Percentiles rank a stretch among this genome's conserved stretches.
Evolutionary conservation across 2,113 vertebrate species (phyloP).

Genomic region (Micromys minutus): DNA sequence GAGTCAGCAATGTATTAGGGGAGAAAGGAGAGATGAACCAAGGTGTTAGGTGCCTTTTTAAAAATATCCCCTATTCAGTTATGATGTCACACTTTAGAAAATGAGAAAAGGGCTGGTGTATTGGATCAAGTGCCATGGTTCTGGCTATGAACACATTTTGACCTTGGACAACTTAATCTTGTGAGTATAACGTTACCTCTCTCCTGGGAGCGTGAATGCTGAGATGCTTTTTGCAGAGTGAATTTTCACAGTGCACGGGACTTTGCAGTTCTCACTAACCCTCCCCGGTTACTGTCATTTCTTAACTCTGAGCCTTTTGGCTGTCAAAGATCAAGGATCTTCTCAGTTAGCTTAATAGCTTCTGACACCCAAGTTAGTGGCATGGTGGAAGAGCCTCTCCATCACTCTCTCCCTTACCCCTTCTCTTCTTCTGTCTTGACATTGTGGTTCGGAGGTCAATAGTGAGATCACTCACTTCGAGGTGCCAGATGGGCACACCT

Average conservation of each 20-base stretch:
- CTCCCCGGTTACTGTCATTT: neutral
- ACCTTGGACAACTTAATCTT: neutral
- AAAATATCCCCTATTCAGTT: neutral
- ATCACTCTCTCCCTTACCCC: too few species aligned
- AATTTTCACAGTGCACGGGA: neutral
- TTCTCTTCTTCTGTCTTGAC: neutral
- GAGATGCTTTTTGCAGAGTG: neutral
- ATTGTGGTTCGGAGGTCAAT: neutral
- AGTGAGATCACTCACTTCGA: neutral
- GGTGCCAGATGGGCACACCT: neutral
- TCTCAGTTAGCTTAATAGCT: neutral
- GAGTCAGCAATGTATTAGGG: neutral
- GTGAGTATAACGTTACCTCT: neutral
- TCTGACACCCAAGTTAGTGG: neutral
- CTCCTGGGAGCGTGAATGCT: neutral
- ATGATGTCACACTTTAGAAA: conserved; percentile 10
- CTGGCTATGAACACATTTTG: neutral
- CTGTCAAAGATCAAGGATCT: neutral
- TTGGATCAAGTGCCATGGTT: neutral
- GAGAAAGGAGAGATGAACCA: neutral
- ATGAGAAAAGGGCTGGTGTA: neutral
- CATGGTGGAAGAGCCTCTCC: too few species aligned
- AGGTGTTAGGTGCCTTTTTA: neutral
- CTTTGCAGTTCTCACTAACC: neutral
- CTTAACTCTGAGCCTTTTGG: neutral